A percentile compares a stretch with the other conserved stretches of the same genome.
These are phyloP conservation scores for Nesogale talazaci DNA, from an alignment of 2,113 vertebrate species.

Conservation along the genomic window DNA sequence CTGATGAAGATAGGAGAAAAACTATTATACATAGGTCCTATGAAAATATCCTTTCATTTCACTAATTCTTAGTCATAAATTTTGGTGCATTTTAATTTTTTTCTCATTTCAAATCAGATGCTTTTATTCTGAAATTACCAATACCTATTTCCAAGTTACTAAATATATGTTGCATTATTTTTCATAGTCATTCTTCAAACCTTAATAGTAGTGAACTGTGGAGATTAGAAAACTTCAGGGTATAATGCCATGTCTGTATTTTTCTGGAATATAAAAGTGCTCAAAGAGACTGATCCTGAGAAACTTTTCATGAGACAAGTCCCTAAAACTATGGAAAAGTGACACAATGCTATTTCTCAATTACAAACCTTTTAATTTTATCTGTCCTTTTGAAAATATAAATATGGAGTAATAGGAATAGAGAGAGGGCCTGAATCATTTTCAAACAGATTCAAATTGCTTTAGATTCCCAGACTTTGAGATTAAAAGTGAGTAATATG, in stretches of 20 bases:
- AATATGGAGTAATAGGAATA: not conserved
- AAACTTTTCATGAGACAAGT: not conserved
- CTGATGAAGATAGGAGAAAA: not conserved
- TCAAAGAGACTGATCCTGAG: not conserved
- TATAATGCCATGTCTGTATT: not conserved
- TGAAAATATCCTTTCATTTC: not conserved
- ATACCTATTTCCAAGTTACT: not conserved
- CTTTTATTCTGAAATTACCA: not conserved
- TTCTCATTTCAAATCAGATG: not conserved
- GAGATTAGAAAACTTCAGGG: not conserved
- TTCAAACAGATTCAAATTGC: not conserved
- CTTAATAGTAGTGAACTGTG: not conserved
- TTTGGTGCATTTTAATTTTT: not conserved
- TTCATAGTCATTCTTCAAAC: not conserved
- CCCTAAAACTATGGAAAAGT: not conserved
- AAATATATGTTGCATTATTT: not conserved
- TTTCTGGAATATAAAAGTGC: not conserved
- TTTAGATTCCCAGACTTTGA: not conserved
- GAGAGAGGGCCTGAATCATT: not conserved
- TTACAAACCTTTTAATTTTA: not conserved
- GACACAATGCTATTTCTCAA: not conserved
- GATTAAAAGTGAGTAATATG: not conserved
- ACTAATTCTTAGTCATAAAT: not conserved
- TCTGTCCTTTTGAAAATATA: not conserved
- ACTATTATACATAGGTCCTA: not conserved